Base-by-base conservation (phyloP, 37 sponge, comb jelly and placozoan species). In the Amphimedon queenslandica region DNA sequence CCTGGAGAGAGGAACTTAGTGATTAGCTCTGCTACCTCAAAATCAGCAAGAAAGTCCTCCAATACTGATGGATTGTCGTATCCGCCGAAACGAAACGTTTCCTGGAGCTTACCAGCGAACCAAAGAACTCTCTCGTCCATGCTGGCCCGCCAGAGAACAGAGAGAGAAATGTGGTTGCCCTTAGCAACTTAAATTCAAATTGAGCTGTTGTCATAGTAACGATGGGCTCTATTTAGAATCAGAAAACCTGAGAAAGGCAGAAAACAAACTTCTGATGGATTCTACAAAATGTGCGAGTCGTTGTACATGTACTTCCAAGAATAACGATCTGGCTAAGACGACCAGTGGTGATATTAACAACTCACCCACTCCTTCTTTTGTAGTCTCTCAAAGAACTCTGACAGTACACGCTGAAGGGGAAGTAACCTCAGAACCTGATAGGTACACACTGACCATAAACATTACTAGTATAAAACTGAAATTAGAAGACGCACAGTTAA, bases 51-150 rank as follows among this genome's bases (percentile, higher is more conserved):
- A 28, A 96, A 96, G 70, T 96, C 93, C 51, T 96, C 96, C 58
- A 96, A 66, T 25, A 92, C 71, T 3, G 93, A 92, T 10, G 96
- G 96, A 39, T 85, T 89, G 71, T 96, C 96, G 57, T 85, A 92
- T 24, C 87, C 90, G 23, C 93, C 93, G 76, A 96, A 88, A 58
- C 80, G 86, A 63, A 92, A 96, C 33, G 94, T 82, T 47, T 88
- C 93, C 67, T 96, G 96, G n/a, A 96, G 82, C 78, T 92, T 92
- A 61, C 87, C 75, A 30, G 96, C 96, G 80, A 96, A 96, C 96
- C 96, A 96, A 87, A 83, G 92, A 27, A 86, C 80, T n/a, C 93
- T 69, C 56, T 96, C 93, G 31, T 96, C 96, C 96, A 96, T 96
- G 2, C 24, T 33, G 25, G 39, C 53, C 23, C 20, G 29, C 29